Evolutionary conservation across 2,113 vertebrate genomes (phyloP).

Genomic region (Muntiacus reevesi): DNA sequence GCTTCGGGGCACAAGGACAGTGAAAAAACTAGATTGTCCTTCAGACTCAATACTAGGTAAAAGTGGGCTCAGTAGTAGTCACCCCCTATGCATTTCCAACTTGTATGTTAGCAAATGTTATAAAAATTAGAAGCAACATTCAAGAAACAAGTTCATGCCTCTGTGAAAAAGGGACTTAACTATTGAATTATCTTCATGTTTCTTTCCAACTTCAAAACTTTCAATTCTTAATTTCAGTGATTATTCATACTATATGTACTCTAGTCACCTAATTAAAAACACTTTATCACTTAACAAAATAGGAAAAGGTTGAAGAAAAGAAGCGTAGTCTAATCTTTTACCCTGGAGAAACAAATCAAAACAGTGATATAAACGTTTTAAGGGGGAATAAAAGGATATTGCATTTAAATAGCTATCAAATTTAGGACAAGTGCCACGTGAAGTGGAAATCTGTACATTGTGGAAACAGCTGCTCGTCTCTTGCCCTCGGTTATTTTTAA

Average conservation of each 20-base stretch:
- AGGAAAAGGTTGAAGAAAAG: not conserved
- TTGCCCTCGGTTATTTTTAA: not conserved
- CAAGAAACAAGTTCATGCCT: not conserved
- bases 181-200: not conserved
- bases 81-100: not conserved
- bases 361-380: not conserved
- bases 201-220: not conserved
- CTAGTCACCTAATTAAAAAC: not conserved
- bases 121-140: not conserved
- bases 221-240: not conserved
- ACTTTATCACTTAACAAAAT: not conserved
- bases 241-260: not conserved
- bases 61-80: not conserved
- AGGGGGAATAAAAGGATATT: not conserved
- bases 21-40: not conserved
- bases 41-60: not conserved
- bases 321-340: not conserved
- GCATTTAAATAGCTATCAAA: not conserved
- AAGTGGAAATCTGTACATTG: slow-evolving; percentile 2
- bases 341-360: not conserved
- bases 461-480: not conserved
- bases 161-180: not conserved
- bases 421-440: not conserved
- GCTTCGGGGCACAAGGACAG: not conserved
- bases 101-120: not conserved